Percentiles rank a stretch among this genome's conserved stretches.
Evolutionary conservation across 2,888 invertebrate species (phyloP).

Genomic region (Drosophila flavopinicola): DNA sequence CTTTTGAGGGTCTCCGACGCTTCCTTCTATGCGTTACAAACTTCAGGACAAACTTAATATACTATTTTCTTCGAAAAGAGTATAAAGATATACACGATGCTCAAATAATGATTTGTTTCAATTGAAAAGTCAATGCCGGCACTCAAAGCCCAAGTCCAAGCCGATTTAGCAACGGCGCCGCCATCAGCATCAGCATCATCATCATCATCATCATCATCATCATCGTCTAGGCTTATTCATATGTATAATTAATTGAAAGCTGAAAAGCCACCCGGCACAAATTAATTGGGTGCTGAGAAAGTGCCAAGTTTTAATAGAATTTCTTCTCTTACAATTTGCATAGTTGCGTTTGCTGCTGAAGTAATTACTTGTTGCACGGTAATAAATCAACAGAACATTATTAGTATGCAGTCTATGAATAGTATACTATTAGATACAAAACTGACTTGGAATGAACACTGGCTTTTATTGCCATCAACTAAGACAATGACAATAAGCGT

Average conservation of each 20-base stretch:
- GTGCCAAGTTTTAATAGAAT: conserved; percentile 24
- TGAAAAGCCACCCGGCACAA: conserved; percentile 27
- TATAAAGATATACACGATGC: conserved; percentile 61
- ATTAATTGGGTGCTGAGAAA: conserved; percentile 48
- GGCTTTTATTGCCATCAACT: too few relatives aligned
- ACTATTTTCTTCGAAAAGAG: too few relatives aligned
- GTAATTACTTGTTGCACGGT: conserved; percentile 1
- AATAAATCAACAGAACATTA: neutral
- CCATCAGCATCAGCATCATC: conserved; percentile 16
- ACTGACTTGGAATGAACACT: too few relatives aligned
- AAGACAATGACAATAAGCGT: too few relatives aligned
- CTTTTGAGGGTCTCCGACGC: too few relatives aligned
- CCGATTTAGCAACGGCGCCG: conserved; percentile 29
- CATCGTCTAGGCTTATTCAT: conserved; percentile 35
- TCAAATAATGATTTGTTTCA: conserved; percentile 79
- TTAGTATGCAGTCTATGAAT: too few relatives aligned
- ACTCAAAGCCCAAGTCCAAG: conserved; percentile 24
- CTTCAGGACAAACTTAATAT: too few relatives aligned
- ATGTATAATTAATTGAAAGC: conserved; percentile 45
- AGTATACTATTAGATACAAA: too few relatives aligned
- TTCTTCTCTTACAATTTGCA: conserved; percentile 38
- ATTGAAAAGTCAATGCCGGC: conserved; percentile 74
- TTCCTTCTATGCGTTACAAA: too few relatives aligned
- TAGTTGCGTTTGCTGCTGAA: conserved; percentile 9
- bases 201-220: conserved; percentile 22